phyloP scores from a whole-genome alignment of 2,888 invertebrate genomes.

The Bugulina stolonifera region DNA sequence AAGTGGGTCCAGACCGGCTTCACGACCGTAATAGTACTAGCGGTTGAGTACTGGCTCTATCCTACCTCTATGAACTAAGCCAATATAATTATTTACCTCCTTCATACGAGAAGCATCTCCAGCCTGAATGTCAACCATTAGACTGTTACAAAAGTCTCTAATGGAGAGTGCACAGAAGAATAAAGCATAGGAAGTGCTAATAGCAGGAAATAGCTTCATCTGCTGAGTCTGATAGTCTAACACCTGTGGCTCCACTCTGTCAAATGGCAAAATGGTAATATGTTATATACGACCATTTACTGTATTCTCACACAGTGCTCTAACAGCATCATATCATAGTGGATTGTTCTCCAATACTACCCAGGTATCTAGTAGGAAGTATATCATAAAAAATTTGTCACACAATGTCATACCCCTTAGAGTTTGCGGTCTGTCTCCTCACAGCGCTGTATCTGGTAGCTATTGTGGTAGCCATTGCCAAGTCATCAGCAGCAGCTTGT shows the following conservation, averaged over 20 bases:
- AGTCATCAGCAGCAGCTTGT: conserved; percentile 59
- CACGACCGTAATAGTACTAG: too few relatives aligned
- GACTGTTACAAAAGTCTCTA: conserved; percentile 35
- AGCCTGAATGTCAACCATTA: conserved; percentile 27
- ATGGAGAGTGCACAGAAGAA: conserved; percentile 57
- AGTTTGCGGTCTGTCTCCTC: conserved; percentile 78
- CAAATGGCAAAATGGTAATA: too few relatives aligned
- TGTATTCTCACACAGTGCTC: too few relatives aligned
- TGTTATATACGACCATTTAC: too few relatives aligned
- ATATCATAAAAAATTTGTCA: too few relatives aligned
- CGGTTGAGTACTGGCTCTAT: too few relatives aligned
- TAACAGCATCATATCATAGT: too few relatives aligned
- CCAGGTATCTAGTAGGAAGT: too few relatives aligned
- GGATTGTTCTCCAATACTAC: too few relatives aligned
- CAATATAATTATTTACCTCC: conserved; percentile 13
- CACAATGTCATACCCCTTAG: too few relatives aligned
- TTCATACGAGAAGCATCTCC: neutral
- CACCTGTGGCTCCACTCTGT: conserved; percentile 82
- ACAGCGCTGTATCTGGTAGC: conserved; percentile 86
- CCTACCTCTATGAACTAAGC: too few relatives aligned
- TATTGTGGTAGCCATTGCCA: conserved; percentile 79
- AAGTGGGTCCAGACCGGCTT: too few relatives aligned
- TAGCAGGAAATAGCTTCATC: conserved; percentile 77
- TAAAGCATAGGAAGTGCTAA: conserved; percentile 76
- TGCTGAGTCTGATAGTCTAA: conserved; percentile 91